Evolutionary conservation across 2,888 invertebrate genomes (phyloP), one percentile per base, ranked within the genome.

Genomic region (Onchidella celtica): DNA sequence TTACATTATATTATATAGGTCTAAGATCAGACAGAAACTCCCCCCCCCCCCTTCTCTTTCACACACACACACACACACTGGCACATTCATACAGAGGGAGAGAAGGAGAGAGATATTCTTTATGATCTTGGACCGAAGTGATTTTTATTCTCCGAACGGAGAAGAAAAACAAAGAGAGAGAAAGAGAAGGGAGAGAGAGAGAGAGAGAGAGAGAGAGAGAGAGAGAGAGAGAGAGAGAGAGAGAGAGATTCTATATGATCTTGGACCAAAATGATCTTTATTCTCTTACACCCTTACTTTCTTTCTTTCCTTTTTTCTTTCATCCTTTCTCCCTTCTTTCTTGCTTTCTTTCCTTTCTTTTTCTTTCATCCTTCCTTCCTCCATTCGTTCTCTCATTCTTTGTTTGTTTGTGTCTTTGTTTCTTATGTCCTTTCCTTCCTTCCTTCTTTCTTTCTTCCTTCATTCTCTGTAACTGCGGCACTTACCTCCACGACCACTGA

Each of bases 141-240:
- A 4, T 36, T 14, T 36, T n/a, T 17, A 40, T n/a, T 38, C 27
- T 21, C 3, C 24, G 66, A n/a, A 11, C 32, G 3, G 29, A 21
- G 29, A 4, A 21, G 59, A 59, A n/a, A 59, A n/a, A 59, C n/a
- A 59, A 24, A 59, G 40, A 74, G 36, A 61, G 34, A 59, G 36
- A 24, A 34, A 24, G 55, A 38, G 61, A 61, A 61, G 57, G n/a
- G 57, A 32, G 17, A 40, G 55, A 65, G 66, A n/a, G 40, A 38
- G 34, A 27, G 24, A 27, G 24, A 24, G 40, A 38, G 38, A 55
- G 66, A 66, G 59, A 68, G 47, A 66, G 66, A 34, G 65, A 40
- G 47, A 27, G 40, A 63, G 63, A 63, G 38, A 63, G 40, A 65
- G 75, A 40, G 40, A 63, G 38, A 40, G 65, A 65, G 65, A 65